These are phyloP conservation scores for Cyprinodon brontotheroides DNA, from an alignment of 2,113 vertebrate genomes.

Conservation along the genomic window DNA sequence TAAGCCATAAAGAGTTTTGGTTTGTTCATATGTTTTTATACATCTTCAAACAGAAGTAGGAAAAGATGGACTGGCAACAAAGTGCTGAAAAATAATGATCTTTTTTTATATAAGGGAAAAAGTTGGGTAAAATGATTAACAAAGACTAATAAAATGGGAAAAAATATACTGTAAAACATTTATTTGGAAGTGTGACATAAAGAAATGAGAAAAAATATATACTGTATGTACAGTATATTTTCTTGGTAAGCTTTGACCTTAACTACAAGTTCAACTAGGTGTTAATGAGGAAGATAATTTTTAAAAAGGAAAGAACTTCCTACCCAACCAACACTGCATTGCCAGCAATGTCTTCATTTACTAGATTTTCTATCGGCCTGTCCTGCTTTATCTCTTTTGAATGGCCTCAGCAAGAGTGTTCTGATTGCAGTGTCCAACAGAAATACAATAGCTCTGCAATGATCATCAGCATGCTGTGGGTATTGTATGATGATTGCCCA, in stretches of 20 bases:
- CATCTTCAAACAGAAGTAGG: not conserved
- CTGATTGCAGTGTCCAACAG: constrained; percentile 40
- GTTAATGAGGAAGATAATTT: constrained; percentile 29
- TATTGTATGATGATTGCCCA: constrained; percentile 21
- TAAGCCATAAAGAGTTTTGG: too few species aligned
- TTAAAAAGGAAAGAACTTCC: constrained; percentile 35
- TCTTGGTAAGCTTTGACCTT: constrained; percentile 4
- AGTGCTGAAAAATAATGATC: not conserved
- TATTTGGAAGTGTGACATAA: not conserved
- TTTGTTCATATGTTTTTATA: not conserved
- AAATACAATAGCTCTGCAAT: constrained; percentile 44
- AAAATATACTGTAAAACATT: not conserved
- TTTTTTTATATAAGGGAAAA: not conserved
- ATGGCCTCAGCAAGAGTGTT: constrained; percentile 56
- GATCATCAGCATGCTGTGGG: constrained; percentile 19
- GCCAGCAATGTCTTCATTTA: constrained; percentile 31
- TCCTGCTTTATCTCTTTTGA: constrained; percentile 35
- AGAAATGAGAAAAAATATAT: not conserved
- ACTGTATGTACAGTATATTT: not conserved
- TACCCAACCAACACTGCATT: constrained; percentile 53
- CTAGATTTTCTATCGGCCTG: constrained; percentile 9
- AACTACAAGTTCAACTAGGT: constrained; percentile 20
- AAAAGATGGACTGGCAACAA: not conserved
- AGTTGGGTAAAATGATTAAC: not conserved
- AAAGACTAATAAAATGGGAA: not conserved